Evolutionary conservation across 1,140 invertebrate species (phyloP).

Genomic region (Melitaea cinxia): DNA sequence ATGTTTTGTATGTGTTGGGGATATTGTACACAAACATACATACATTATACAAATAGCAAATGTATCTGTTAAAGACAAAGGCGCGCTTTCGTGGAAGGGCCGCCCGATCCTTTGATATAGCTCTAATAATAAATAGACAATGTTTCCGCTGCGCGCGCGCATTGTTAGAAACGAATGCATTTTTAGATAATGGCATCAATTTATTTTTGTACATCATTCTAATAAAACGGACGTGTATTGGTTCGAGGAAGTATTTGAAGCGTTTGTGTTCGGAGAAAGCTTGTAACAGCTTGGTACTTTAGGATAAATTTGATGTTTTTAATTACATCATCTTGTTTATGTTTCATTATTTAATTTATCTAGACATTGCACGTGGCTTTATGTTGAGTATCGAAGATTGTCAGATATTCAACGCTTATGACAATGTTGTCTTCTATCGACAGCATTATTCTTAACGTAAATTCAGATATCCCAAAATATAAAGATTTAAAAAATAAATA

Average conservation of each 20-base stretch:
- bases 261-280: conserved; percentile 26
- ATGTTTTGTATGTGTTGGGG: neutral
- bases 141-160: conserved; percentile 32
- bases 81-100: conserved; percentile 44
- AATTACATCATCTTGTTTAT: neutral
- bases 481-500: no score
- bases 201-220: conserved; percentile 36
- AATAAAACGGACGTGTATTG: conserved; percentile 31
- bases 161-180: conserved; percentile 34
- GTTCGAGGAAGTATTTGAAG: conserved; percentile 30
- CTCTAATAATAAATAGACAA: conserved; percentile 57
- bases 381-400: no score
- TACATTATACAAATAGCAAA: conserved; percentile 24
- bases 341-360: neutral
- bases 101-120: conserved; percentile 52
- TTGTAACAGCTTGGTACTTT: neutral
- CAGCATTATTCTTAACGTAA: no score
- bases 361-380: no score
- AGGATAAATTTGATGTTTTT: neutral
- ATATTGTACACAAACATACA: conserved; percentile 6
- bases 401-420: no score
- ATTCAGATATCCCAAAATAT: no score
- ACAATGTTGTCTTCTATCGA: no score
- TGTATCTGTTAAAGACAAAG: conserved; percentile 42
- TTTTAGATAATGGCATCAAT: conserved; percentile 33